Evolutionary conservation across 2,888 invertebrate species (phyloP).

Genomic region (Rhodophaea formosa): DNA sequence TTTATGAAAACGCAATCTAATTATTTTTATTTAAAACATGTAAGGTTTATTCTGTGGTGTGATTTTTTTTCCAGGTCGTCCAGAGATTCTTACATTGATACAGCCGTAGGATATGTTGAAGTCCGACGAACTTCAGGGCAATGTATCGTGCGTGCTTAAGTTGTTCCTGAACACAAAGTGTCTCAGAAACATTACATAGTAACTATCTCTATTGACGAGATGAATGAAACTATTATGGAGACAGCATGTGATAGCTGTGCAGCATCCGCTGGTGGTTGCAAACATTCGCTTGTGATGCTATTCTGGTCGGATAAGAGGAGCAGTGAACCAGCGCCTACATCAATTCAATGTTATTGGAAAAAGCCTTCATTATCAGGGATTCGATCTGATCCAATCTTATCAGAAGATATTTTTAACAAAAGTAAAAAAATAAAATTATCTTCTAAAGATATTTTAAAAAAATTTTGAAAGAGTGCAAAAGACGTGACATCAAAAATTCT

Average conservation of each 20-base stretch:
- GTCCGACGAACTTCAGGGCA: slow-evolving; percentile 4
- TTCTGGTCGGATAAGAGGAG: slow-evolving; percentile 17
- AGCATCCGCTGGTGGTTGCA: slow-evolving; percentile 19
- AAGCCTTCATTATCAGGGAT: slow-evolving; percentile 11
- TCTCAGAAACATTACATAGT: slow-evolving; percentile 14
- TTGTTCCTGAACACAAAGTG: slow-evolving; percentile 20
- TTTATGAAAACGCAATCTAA: no score
- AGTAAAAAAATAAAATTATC: no score
- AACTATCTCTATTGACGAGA: slow-evolving; percentile 2
- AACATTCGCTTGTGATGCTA: slow-evolving; percentile 15
- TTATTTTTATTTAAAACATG: no score
- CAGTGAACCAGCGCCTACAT: slow-evolving; percentile 11
- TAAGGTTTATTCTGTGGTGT: no score
- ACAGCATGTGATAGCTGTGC: slow-evolving; percentile 18
- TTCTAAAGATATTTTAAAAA: no score
- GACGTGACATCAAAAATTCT: neutral
- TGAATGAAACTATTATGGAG: slow-evolving; percentile 1
- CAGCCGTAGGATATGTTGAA: slow-evolving; percentile 18
- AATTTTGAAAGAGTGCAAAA: no score
- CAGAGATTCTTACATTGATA: slow-evolving; percentile 13
- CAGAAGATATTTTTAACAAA: no score
- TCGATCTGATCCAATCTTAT: no score
- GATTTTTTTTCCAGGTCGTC: neutral
- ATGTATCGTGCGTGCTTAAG: slow-evolving; percentile 13
- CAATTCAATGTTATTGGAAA: slow-evolving; percentile 12